Percentiles rank a stretch among this genome's conserved stretches.
phyloP scores from a whole-genome alignment of 2,113 vertebrate species.

The Melanostigma gelatinosum region DNA sequence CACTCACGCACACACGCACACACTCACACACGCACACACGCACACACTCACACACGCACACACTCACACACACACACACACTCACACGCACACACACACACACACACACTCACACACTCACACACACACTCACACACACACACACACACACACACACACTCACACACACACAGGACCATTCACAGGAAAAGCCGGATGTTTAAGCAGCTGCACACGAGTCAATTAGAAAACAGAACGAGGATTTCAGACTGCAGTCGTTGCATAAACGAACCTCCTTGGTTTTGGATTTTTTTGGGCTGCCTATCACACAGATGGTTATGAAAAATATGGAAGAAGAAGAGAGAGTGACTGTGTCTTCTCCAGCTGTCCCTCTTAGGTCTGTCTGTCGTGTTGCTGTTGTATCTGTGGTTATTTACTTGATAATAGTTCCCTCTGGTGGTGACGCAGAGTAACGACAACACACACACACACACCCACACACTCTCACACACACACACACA shows the following conservation, averaged over 20 bases:
- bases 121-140: too few species aligned
- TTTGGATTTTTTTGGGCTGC: constrained; percentile 46
- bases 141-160: constrained; percentile 27
- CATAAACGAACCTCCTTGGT: not conserved
- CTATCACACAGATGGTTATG: constrained; percentile 31
- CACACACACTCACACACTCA: not conserved
- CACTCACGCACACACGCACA: not conserved
- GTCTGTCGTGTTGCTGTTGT: constrained; percentile 25
- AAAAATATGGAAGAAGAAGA: constrained; percentile 63
- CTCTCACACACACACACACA: not conserved
- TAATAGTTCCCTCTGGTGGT: constrained; percentile 74
- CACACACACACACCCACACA: constrained; percentile 10
- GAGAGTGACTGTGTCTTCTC: constrained; percentile 47
- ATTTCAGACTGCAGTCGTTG: not conserved
- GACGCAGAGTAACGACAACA: constrained; percentile 43
- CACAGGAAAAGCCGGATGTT: not conserved
- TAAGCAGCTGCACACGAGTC: not conserved
- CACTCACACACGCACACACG: too few species aligned
- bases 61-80: constrained; percentile 21
- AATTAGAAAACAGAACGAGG: not conserved
- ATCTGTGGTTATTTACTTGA: constrained; percentile 67
- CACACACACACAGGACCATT: constrained; percentile 14
- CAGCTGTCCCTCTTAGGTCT: constrained; percentile 29
- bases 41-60: too few species aligned
- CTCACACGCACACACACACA: not conserved